Evolutionary conservation across 2,113 vertebrate species (phyloP).

Genomic region (Tupaia chinensis): DNA sequence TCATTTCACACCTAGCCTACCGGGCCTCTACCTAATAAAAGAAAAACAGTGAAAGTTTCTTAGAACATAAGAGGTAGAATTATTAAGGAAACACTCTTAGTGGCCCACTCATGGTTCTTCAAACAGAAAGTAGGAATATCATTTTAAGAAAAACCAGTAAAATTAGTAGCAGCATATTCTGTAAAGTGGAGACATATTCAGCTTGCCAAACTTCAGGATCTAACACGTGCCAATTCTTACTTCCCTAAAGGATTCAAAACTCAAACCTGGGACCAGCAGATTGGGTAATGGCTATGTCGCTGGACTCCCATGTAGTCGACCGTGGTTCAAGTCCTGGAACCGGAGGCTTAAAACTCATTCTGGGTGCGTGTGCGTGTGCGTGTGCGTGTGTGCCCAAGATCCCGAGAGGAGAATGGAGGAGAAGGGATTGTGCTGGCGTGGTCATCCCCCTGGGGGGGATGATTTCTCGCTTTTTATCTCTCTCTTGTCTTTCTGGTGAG

Average conservation of each 20-base stretch:
- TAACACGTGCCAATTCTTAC: constrained; percentile 34
- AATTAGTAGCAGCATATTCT: constrained; percentile 23
- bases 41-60: neutral
- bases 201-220: neutral
- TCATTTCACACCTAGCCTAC: neutral
- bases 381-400: too few species aligned
- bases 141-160: neutral
- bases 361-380: too few species aligned
- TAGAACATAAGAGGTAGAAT: neutral
- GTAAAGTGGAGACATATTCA: neutral
- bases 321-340: too few species aligned
- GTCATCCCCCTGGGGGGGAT: too few species aligned
- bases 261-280: neutral
- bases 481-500: too few species aligned
- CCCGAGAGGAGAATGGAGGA: too few species aligned
- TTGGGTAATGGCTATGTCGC: too few species aligned
- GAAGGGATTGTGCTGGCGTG: too few species aligned
- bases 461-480: too few species aligned
- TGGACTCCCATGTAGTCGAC: too few species aligned
- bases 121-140: neutral
- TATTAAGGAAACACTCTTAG: neutral
- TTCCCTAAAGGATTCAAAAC: constrained; percentile 69
- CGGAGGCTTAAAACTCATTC: too few species aligned
- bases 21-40: neutral
- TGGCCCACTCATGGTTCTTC: neutral